Conservation (phyloP, 2,888 invertebrate species). For the Drosophila helvetica region DNA sequence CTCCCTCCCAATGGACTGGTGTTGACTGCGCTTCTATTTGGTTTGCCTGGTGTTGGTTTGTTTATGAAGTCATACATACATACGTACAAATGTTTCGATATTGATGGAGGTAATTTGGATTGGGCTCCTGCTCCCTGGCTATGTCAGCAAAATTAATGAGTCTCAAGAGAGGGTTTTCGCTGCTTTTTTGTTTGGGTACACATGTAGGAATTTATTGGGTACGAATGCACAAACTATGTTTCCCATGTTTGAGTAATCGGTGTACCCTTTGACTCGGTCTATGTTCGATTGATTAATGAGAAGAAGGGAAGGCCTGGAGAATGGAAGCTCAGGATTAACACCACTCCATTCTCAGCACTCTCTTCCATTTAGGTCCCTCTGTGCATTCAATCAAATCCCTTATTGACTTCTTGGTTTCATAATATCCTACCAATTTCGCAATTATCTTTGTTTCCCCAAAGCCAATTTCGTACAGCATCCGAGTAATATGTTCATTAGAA, state of each 20-base stretch:
- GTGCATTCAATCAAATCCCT: neutral
- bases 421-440: neutral
- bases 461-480: constrained; percentile 7
- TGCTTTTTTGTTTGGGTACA: constrained; percentile 14
- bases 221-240: neutral
- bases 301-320: neutral
- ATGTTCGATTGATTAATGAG: neutral
- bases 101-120: constrained; percentile 18
- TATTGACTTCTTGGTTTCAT: too few species aligned
- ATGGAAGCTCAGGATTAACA: too few species aligned
- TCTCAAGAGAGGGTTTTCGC: constrained; percentile 8
- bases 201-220: constrained; percentile 18
- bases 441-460: neutral
- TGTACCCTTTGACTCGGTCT: neutral
- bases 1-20: constrained; percentile 20
- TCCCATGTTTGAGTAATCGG: constrained; percentile 3
- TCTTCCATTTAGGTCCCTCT: too few species aligned
- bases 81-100: constrained; percentile 39
- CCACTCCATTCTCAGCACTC: neutral
- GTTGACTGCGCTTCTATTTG: constrained; percentile 28
- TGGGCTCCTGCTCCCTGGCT: constrained; percentile 3
- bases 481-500: constrained; percentile 40
- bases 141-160: constrained; percentile 26
- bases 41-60: constrained; percentile 38
- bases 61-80: constrained; percentile 27